These are phyloP conservation scores for Apotomis capreana DNA, from an alignment of 2,888 invertebrate species.

Conservation along the genomic window DNA sequence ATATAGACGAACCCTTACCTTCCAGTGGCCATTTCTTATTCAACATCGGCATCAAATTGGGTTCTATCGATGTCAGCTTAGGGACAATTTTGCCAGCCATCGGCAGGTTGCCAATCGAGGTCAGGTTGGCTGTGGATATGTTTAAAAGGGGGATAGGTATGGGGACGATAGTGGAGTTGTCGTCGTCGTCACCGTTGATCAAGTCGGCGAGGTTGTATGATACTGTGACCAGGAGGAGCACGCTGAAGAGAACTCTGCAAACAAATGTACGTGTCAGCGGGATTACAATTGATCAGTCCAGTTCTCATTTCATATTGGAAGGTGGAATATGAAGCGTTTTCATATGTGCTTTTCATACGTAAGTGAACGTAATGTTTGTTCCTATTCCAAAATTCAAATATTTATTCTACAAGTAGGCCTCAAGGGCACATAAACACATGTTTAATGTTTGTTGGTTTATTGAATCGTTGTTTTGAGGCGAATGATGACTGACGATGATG, in stretches of 20 bases:
- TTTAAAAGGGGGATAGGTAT: constrained; percentile 27
- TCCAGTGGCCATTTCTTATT: constrained; percentile 70
- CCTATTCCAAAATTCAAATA: no score
- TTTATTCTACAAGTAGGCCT: no score
- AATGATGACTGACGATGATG: no score
- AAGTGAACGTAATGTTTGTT: no score
- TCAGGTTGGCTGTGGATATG: constrained; percentile 30
- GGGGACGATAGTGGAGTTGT: constrained; percentile 39
- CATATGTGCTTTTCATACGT: no score
- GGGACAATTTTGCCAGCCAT: constrained; percentile 43
- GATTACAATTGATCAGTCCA: background rate
- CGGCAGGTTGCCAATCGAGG: constrained; percentile 27
- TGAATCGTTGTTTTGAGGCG: no score
- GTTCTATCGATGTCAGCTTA: constrained; percentile 48
- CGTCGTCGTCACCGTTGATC: constrained; percentile 48
- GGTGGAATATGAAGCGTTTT: no score
- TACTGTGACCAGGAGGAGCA: constrained; percentile 79
- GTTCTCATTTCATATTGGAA: no score
- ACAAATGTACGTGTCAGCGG: constrained; percentile 23
- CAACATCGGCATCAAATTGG: constrained; percentile 59
- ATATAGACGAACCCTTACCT: constrained; percentile 57
- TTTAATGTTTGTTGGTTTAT: no score
- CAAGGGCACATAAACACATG: no score
- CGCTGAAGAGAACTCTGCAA: constrained; percentile 59
- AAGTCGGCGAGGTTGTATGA: constrained; percentile 75